phyloP scores from a whole-genome alignment of 2,113 vertebrate genomes.

The Aix galericulata region DNA sequence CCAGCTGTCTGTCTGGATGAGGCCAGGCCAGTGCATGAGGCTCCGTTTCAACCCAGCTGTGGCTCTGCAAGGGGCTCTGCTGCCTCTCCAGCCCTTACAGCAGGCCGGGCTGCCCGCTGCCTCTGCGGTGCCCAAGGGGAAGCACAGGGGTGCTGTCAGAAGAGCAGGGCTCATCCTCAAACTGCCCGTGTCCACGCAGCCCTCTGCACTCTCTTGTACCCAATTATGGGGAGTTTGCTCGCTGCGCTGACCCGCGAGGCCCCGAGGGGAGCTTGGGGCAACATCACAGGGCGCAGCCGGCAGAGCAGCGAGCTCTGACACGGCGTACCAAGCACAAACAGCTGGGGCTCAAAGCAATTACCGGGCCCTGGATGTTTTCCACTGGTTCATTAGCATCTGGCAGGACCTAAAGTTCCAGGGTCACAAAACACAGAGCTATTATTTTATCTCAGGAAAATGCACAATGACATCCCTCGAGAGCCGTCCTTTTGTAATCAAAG shows the following conservation, averaged over 20 bases:
- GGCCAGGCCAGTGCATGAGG: not conserved
- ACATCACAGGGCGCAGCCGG: not conserved
- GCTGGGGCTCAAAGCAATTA: constrained; percentile 37
- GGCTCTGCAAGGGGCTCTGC: not conserved
- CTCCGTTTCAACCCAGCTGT: not conserved
- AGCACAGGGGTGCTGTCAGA: accelerated
- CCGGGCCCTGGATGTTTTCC: constrained; percentile 49
- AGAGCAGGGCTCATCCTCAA: not conserved
- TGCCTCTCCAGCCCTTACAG: not conserved
- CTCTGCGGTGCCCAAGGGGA: accelerated
- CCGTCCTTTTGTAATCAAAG: constrained; percentile 27
- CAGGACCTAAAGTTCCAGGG: constrained; percentile 49
- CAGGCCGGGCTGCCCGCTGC: not conserved
- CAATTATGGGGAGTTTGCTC: not conserved
- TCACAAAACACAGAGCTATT: constrained; percentile 42
- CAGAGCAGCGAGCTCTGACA: not conserved
- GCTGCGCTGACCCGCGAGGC: accelerated
- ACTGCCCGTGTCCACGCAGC: not conserved
- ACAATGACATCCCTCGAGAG: constrained; percentile 15
- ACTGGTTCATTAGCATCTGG: constrained; percentile 54
- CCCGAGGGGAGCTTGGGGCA: not conserved
- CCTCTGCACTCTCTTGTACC: not conserved
- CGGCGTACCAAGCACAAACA: constrained; percentile 28
- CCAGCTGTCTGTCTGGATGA: not conserved
- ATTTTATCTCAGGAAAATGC: constrained; percentile 36